Conservation (phyloP, 1,140 invertebrate genomes). For the Drosophila sp. region DNA sequence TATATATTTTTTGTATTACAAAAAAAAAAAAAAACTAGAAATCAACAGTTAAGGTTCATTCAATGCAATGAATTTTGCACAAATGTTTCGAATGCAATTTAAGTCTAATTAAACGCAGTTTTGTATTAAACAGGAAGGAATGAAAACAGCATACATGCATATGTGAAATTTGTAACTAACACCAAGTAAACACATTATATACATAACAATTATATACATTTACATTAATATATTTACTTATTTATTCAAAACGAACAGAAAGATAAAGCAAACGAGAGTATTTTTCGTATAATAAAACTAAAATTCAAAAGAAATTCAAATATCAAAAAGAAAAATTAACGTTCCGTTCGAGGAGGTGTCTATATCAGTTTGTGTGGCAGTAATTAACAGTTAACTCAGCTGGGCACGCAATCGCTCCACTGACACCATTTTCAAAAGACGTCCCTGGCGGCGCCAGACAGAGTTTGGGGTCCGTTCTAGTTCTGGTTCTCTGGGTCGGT, state of each 20-base stretch:
- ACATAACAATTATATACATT: slow-evolving; percentile 52
- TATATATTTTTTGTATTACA: slow-evolving; percentile 62
- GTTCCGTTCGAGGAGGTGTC: slow-evolving; percentile 55
- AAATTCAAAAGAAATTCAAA: slow-evolving; percentile 40
- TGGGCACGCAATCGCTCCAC: slow-evolving; percentile 53
- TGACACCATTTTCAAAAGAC: slow-evolving; percentile 35
- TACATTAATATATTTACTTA: slow-evolving; percentile 67
- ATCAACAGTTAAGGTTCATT: slow-evolving; percentile 26
- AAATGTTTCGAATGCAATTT: slow-evolving; percentile 70
- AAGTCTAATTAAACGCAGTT: slow-evolving; percentile 71
- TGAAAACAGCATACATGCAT: slow-evolving; percentile 26
- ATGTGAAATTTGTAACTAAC: slow-evolving; percentile 74
- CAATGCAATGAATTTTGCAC: slow-evolving; percentile 79
- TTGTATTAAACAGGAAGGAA: slow-evolving; percentile 55
- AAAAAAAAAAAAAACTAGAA: slow-evolving; percentile 31
- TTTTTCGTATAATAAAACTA: slow-evolving; percentile 77
- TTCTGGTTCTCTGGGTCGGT: slow-evolving; percentile 7
- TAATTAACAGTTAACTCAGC: slow-evolving; percentile 55
- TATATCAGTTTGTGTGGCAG: slow-evolving; percentile 35
- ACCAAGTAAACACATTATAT: slow-evolving; percentile 57
- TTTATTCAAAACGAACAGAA: slow-evolving; percentile 54
- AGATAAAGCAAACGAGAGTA: slow-evolving; percentile 55
- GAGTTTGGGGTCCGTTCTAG: neutral
- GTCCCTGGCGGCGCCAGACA: slow-evolving; percentile 31
- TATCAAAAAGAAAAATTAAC: neutral